Evolutionary conservation across 1,140 invertebrate species (phyloP).

Genomic region (Drosophila biarmipes): DNA sequence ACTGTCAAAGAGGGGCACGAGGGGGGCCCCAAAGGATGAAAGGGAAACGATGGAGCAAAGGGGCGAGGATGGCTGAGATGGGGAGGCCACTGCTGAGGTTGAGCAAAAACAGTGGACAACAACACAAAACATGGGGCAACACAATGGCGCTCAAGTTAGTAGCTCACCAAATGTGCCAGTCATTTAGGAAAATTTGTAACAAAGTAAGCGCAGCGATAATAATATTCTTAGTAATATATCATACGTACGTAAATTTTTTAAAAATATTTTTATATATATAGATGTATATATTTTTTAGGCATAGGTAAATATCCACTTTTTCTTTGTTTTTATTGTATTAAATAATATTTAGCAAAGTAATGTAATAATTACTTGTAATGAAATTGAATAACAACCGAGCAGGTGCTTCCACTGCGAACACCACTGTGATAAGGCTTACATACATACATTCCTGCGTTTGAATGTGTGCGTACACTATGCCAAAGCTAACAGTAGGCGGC

Average conservation of each 20-base stretch:
- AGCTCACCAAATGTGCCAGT: background rate
- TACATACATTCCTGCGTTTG: background rate
- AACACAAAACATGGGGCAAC: conserved; percentile 39
- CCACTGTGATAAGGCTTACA: conserved; percentile 1
- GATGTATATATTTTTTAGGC: too few relatives aligned
- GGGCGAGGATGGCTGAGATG: background rate
- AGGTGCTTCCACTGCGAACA: conserved; percentile 15
- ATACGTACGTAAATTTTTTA: too few relatives aligned
- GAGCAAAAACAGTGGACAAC: conserved; percentile 61
- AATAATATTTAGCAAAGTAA: too few relatives aligned
- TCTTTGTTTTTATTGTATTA: too few relatives aligned
- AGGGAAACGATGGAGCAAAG: conserved; percentile 6
- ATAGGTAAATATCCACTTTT: background rate
- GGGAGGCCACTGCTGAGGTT: conserved; percentile 28
- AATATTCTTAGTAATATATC: background rate
- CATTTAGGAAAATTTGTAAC: background rate
- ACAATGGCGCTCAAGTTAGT: conserved; percentile 4
- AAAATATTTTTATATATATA: too few relatives aligned
- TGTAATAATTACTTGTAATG: too few relatives aligned
- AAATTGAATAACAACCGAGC: background rate
- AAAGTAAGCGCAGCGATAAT: background rate
- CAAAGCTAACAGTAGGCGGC: conserved; percentile 63
- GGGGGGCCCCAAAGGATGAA: conserved; percentile 22
- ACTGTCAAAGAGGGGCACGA: background rate
- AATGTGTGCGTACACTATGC: conserved; percentile 4